phyloP scores from a whole-genome alignment of 2,888 invertebrate species.

The Diaperis boleti region DNA sequence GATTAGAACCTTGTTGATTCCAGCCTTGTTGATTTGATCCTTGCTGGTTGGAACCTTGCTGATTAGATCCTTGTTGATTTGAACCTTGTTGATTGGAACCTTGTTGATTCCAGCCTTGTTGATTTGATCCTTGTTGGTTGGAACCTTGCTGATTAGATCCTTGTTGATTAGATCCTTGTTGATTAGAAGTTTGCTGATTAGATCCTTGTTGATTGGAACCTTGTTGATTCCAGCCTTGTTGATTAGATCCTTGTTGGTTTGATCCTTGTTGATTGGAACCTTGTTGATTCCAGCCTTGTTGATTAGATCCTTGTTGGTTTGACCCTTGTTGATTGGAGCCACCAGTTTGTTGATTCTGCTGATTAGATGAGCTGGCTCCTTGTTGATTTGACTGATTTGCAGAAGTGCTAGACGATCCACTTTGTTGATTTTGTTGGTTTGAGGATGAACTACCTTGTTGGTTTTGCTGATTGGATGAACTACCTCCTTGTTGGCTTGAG shows the following conservation, averaged over 20 bases:
- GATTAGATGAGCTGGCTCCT: conserved; percentile 17
- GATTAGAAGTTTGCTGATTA: conserved; percentile 8
- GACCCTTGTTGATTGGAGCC: conserved; percentile 22
- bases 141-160: conserved; percentile 29
- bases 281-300: conserved; percentile 33
- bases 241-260: conserved; percentile 33
- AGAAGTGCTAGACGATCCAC: conserved; percentile 23
- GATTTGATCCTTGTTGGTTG: conserved; percentile 17
- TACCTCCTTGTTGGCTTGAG: too few relatives aligned
- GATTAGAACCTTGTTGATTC: conserved; percentile 21
- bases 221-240: conserved; percentile 30
- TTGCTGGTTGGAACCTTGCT: conserved; percentile 31
- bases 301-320: conserved; percentile 34
- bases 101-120: conserved; percentile 9
- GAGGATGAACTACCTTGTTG: conserved; percentile 33
- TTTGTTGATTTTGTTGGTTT: conserved; percentile 36
- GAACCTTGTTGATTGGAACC: conserved; percentile 36
- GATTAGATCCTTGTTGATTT: conserved; percentile 43
- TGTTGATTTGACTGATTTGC: conserved; percentile 29
- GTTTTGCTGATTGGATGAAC: conserved; percentile 36
- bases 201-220: conserved; percentile 19
- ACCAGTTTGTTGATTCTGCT: conserved; percentile 25
- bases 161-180: conserved; percentile 29
- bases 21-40: conserved; percentile 41
- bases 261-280: conserved; percentile 23